Conservation (phyloP, 2,888 invertebrate genomes). For the Drosophila limbata region DNA sequence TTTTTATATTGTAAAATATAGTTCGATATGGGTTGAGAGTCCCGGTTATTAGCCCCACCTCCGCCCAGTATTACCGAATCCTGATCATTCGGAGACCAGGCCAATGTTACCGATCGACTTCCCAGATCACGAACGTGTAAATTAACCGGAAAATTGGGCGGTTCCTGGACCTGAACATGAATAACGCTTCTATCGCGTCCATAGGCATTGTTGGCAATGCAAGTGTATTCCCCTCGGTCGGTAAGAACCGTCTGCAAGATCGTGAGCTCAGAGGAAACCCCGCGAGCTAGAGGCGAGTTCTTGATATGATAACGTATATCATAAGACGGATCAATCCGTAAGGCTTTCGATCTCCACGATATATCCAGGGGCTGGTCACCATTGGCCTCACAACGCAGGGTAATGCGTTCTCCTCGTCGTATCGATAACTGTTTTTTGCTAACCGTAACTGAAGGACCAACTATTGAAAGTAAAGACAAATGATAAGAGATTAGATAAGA, state of each 20-base stretch:
- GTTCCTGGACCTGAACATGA: constrained; percentile 86
- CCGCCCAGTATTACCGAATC: constrained; percentile 79
- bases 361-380: constrained; percentile 87
- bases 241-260: constrained; percentile 86
- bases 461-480: constrained; percentile 65
- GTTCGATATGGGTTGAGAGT: constrained; percentile 86
- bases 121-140: constrained; percentile 87
- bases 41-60: constrained; percentile 78
- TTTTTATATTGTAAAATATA: constrained; percentile 88
- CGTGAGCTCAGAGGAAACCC: constrained; percentile 87
- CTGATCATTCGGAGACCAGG: constrained; percentile 87
- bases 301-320: constrained; percentile 86
- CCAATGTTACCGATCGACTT: constrained; percentile 87
- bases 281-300: constrained; percentile 84
- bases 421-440: constrained; percentile 86
- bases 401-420: constrained; percentile 86
- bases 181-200: constrained; percentile 87
- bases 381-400: constrained; percentile 86
- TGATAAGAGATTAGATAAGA: neutral
- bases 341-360: constrained; percentile 86
- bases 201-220: constrained; percentile 88
- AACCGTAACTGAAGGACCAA: constrained; percentile 86
- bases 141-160: constrained; percentile 88
- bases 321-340: constrained; percentile 86
- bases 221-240: constrained; percentile 88